Evolutionary conservation across 2,888 invertebrate genomes (phyloP), one percentile per base, ranked within the genome.

Genomic region (Epirrhoe alternata): DNA sequence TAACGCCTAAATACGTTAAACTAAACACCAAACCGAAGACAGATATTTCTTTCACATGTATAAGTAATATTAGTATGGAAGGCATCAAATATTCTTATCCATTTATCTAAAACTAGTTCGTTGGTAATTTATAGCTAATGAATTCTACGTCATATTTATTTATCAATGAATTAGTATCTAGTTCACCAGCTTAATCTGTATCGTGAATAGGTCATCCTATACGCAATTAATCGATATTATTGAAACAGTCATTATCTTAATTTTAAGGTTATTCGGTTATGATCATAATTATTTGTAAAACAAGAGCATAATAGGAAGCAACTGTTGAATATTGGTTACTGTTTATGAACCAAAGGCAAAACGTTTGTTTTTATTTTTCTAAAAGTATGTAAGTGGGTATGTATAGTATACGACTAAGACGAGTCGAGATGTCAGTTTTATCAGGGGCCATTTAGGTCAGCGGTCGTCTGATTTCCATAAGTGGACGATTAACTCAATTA

Each of bases 371-470:
- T 54, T 64, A 35, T 49, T 47, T 30, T 49, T 58, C 54, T 38
- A 49, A 17, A 55, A 52, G 45, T 55, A 31, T 57, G n/a, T n/a
- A n/a, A n/a, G n/a, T n/a, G n/a, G n/a, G n/a, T n/a, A n/a, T n/a
- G n/a, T 64, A 51, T 61, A 58, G 52, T 63, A 52, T 62, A 59
- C 50, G 8, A 49, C 24, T 61, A 54, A 38, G 68, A 66, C 71
- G 73, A 75, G 68, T 66, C 51, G 60, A 61, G 56, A 64, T 63
- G 71, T 53, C 61, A 75, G 77, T 77, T 85, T 86, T 87, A 90
- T 89, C 89, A 73, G 77, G 68, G 81, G 82, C 68, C 78, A 79
- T 61, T 68, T 59, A 74, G 89, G 89, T 90, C 89, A 90, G 86
- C 85, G 85, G 77, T 81, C 80, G 86, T 76, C 79, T 85, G 84